Base-by-base conservation (phyloP, 2,113 vertebrate genomes). In the Trinectes maculatus region DNA sequence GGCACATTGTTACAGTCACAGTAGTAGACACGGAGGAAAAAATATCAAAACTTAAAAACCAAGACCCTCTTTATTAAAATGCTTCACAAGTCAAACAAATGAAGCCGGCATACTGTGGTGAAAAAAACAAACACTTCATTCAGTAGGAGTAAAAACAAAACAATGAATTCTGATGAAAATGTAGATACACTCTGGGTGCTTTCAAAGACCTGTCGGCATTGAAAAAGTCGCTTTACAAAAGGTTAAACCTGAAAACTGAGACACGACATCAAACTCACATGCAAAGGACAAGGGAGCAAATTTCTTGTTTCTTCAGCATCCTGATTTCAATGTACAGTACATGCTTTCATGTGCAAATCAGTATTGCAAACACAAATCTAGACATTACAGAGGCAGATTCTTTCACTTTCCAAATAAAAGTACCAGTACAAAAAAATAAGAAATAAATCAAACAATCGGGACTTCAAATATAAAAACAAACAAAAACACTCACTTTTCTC, bases 291-390 rank as follows among this genome's bases (percentile, higher is more conserved):
- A 69, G 25, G 21, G 26, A 60, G 28, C 12, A 71, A 73, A 77
- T 44, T 10, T 5, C 3, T 16, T 3, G 10, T 48, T 18, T 12
- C 52, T n/a, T 49, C 64, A 53, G 49, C 46, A 63, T 37, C 15
- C 42, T 36, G 28, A 54, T 55, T 54, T 19, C 11, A 49, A 44
- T 43, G 82, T 83, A 90, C 86, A 85, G 86, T 85, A 84, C 83
- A 87, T 69, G 81, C 79, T 12, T n/a, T 83, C 53, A 65, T 86
- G 83, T 87, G 85, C 85, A 87, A 86, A 85, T 68, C 53, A 78
- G 33, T 68, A 25, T 48, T 67, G 69, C 63, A 80, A 68, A 82
- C 16, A 65, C 40, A 62, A 82, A 73, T 54, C 48, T 28, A 39
- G 25, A 82, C 66, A 58, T n/a, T 42, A 69, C 53, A 60, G 63